phyloP scores from a whole-genome alignment of 1,140 invertebrate species.

The Leptopilina boulardi region DNA sequence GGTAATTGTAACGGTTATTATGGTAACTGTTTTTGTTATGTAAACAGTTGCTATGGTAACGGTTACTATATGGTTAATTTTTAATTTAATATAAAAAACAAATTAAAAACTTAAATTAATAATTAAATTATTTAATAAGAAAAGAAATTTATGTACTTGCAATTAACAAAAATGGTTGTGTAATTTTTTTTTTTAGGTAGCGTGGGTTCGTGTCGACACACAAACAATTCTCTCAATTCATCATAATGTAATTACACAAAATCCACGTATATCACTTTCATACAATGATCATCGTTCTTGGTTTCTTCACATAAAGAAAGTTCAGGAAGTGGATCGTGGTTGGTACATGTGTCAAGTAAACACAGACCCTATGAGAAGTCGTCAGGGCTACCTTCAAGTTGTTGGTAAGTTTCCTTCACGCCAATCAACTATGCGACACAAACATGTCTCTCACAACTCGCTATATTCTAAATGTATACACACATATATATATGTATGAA shows the following conservation, averaged over 20 bases:
- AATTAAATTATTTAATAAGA: no score
- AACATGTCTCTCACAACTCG: constrained; percentile 1
- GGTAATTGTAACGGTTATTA: no score
- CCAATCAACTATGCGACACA: constrained; percentile 30
- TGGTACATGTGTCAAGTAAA: constrained; percentile 93
- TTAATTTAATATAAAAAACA: no score
- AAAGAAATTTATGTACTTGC: no score
- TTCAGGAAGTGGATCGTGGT: constrained; percentile 87
- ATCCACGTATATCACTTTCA: constrained; percentile 88
- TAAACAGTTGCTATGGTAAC: no score
- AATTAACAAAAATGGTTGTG: neutral
- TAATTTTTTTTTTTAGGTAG: constrained; percentile 79
- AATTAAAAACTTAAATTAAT: neutral
- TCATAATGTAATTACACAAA: constrained; percentile 91
- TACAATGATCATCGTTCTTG: constrained; percentile 93
- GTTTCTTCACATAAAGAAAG: constrained; percentile 90
- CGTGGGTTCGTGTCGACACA: constrained; percentile 93
- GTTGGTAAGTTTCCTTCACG: constrained; percentile 81
- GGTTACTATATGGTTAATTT: no score
- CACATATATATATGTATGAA: neutral
- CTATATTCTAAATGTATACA: neutral
- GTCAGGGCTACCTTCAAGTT: constrained; percentile 91
- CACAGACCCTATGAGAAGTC: constrained; percentile 90
- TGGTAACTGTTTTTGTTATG: no score
- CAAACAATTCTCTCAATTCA: constrained; percentile 94